Base-by-base conservation (phyloP, 2,888 invertebrate species). In the Apamea anceps region DNA sequence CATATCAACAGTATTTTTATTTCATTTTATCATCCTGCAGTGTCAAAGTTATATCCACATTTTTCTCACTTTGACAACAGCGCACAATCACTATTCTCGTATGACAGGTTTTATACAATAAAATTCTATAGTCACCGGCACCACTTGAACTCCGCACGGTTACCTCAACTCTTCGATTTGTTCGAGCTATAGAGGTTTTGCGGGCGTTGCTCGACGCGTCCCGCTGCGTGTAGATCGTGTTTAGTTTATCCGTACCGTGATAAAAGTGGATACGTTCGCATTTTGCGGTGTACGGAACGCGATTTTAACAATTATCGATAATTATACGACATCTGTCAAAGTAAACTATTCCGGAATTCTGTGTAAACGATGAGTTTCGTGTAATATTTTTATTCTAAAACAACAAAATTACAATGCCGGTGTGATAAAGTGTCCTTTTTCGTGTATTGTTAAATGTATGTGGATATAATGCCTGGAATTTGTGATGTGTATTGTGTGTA, bases 241-340 rank as follows among this genome's bases (percentile, higher is more conserved):
- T 94, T 93, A 95, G 95, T 95, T 92, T 93, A 92, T 89, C 92
- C 93, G 92, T 93, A 92, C 93, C 93, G 92, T 93, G 95, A 93
- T 92, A 91, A 91, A 92, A 92, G 93, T 91, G 89, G 91, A 91
- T 94, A 94, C 94, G 94, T 94, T 93, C 91, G 91, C 91, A 68
- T 90, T 91, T 91, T 92, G 77, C 87, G 80, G 90, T 88, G 87
- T 84, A 92, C 91, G 91, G 92, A 94, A 94, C 93, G 94, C 93
- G 92, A 93, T 91, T 91, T 88, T 87, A 88, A 90, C 85, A 87
- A 87, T 87, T 91, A 92, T 92, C 91, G 89, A 91, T 91, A 90
- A 86, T 82, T 88, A 88, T 90, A 94, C 94, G 94, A 95, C 94
- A 95, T 94, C 95, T 96, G 96, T 95, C 95, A 96, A 94, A 94